Base-by-base conservation (phyloP, 2,797 vertebrate species). In the Sebastes trivittatus region DNA sequence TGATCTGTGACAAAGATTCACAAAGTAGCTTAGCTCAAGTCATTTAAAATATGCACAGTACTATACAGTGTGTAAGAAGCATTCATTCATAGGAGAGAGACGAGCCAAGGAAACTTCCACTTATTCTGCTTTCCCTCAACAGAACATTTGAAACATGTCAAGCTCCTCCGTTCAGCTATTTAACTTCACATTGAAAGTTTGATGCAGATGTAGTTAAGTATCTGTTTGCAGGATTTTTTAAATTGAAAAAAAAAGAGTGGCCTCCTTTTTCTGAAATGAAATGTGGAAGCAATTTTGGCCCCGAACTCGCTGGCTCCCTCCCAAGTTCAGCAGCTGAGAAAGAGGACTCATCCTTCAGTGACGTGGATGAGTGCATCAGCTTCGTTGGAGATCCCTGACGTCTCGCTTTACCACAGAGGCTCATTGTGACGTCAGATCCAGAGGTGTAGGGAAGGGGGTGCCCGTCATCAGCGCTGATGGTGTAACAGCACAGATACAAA, bases 271-370 rank as follows among this genome's bases (percentile, higher is more conserved):
- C 58, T 84, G 70, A 92, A 87, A 87, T 78, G 64, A 94, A 94
- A 94, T 91, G 87, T 94, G 93, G 93, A 93, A 95, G 83, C 84
- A 88, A 90, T 93, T 91, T 89, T 92, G 81, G 88, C 85, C 59
- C 34, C 14, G 25, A 80, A 78, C 85, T 77, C 23, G 67, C 75
- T 89, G 93, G 90, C 88, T 65, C n/a, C 13, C 16, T 38, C 62
- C 85, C 82, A 91, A 80, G 54, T 81, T 84, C 73, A 91, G 89
- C 91, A 93, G 92, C 90, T 91, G 92, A 94, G 89, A 54, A 59
- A 83, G 81, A 89, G 60, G 36, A 58, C 56, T 82, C 65, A 71
- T 86, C 80, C 82, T 68, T 86, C 71, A 71, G 60, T 90, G 90
- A 92, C 84, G 72, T 80, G 77, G 52, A 84, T 7, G 54, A 77